These are phyloP conservation scores for Todiramphus chloris DNA, from an alignment of 2,113 vertebrate species.

Conservation along the genomic window DNA sequence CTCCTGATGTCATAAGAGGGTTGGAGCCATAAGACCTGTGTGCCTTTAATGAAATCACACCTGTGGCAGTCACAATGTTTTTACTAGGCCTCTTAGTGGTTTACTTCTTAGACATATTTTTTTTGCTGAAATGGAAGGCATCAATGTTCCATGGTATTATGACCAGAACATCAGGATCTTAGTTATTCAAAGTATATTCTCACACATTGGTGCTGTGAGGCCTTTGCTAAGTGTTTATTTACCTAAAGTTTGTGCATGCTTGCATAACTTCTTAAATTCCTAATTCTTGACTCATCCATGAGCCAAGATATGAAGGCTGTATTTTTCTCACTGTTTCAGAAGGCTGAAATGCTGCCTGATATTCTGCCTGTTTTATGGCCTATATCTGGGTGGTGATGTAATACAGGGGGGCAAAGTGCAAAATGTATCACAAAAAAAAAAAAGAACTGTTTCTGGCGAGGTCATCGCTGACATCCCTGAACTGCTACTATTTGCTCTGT, in stretches of 20 bases:
- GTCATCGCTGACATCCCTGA: background rate
- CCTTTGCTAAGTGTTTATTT: slow-evolving; percentile 30
- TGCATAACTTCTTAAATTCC: slow-evolving; percentile 60
- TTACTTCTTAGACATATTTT: background rate
- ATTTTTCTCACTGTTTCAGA: slow-evolving; percentile 33
- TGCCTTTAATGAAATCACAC: background rate
- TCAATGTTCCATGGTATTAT: background rate
- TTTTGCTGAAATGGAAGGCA: background rate
- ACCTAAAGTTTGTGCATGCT: slow-evolving; percentile 17
- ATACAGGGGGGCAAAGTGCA: background rate
- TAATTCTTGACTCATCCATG: slow-evolving; percentile 34
- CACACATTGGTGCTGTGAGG: background rate
- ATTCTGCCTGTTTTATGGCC: background rate
- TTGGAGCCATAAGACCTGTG: background rate
- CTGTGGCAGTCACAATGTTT: background rate
- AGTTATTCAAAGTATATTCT: background rate
- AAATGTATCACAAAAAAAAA: background rate
- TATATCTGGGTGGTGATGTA: background rate
- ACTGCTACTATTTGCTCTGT: background rate
- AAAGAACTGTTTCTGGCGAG: background rate
- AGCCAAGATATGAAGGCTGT: slow-evolving; percentile 22
- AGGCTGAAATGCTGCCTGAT: background rate
- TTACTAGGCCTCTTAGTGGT: background rate
- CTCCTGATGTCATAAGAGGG: background rate
- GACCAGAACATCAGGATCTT: background rate